Base-by-base conservation (phyloP, 1,140 invertebrate genomes). In the Drosophila busckii region DNA sequence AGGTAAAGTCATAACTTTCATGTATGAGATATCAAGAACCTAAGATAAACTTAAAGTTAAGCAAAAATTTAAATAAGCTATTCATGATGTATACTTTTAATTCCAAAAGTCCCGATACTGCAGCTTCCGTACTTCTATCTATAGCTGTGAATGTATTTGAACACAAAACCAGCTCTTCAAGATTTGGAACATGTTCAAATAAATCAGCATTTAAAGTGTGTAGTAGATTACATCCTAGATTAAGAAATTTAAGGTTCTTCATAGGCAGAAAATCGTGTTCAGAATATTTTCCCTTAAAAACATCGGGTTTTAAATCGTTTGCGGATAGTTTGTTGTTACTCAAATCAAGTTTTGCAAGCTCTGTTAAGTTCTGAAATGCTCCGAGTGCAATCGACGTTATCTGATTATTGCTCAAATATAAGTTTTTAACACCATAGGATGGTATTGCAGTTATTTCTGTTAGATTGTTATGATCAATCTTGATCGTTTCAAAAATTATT, bases 141-240 rank as follows among this genome's bases (percentile, higher is more conserved):
- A 95, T 89, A 0, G 89, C 87, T 17, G 78, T 87, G 1, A 95
- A 87, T 0, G 90, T 91, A 86, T 95, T 96, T 4, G 90, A 89
- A 25, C 90, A 91, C 0, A 96, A 78, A 56, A 91, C 89, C 10
- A 96, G 86, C 20, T 89, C 88, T 49, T 91, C 91, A 2, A 96
- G 64, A 15, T 90, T 84, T 2, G 89, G 87, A 5, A 92, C 71
- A 66, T 95, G 94, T 52, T 93, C 91, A 75, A 95, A 95, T 4
- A 93, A 19, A 68, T 94, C 92, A 29, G 89, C 88, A 71, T 94
- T 70, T 1, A 95, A 75, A 0, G 89, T 91, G 56, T 93, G 91
- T 2, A 95, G 64, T 8, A 89, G 76, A 73, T 95, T 94, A 54
- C 91, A 71, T 0, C 90, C 90, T 23, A 95, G 84, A 70, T 91